Conservation (phyloP, 1,140 invertebrate species). For the Diorhabda carinulata region DNA sequence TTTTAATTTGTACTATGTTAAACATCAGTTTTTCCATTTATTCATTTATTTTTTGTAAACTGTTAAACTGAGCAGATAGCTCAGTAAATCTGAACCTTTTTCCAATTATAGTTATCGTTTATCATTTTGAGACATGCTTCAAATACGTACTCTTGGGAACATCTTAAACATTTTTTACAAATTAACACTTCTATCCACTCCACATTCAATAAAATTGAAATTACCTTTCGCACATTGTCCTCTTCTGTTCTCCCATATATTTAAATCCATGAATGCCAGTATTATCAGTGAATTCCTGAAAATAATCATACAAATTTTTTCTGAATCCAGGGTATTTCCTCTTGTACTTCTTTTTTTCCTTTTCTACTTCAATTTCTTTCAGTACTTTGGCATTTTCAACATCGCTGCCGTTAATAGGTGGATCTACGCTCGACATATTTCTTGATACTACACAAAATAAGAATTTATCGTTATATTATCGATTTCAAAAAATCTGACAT, state of each 20-base stretch:
- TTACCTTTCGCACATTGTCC: slow-evolving; percentile 41
- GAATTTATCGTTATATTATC: no score
- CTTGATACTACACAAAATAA: background rate
- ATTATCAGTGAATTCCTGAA: slow-evolving; percentile 47
- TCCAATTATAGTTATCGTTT: no score
- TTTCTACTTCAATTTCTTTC: slow-evolving; percentile 5
- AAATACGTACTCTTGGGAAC: no score
- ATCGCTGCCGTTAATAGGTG: background rate
- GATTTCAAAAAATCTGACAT: no score
- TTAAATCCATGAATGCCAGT: slow-evolving; percentile 52
- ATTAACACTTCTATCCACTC: no score
- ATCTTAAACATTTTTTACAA: no score
- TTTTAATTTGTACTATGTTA: no score
- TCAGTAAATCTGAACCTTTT: no score
- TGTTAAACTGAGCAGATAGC: no score
- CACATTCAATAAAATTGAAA: background rate
- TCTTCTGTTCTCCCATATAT: slow-evolving; percentile 49
- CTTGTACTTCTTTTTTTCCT: slow-evolving; percentile 23
- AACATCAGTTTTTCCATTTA: no score
- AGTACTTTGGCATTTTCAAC: background rate
- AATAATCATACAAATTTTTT: slow-evolving; percentile 38
- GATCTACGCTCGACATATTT: background rate
- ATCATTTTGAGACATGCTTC: no score
- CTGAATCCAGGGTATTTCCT: slow-evolving; percentile 37
- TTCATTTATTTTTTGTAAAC: no score